Percentiles rank a stretch among this genome's conserved stretches.
Conservation (phyloP, 2,797 vertebrate species). For the Labroides dimidiatus region DNA sequence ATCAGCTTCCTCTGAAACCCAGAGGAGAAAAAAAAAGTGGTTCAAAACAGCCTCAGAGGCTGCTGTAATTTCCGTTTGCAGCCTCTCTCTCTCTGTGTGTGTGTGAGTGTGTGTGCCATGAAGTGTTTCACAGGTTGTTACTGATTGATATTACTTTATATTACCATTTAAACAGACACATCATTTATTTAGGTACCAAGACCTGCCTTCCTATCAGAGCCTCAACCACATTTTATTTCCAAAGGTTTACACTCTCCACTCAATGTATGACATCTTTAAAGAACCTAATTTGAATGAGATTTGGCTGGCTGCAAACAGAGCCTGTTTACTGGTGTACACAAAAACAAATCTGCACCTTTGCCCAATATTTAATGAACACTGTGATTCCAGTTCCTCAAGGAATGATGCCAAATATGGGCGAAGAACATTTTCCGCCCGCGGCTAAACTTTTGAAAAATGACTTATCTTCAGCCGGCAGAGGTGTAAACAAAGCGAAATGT, state of each 20-base stretch:
- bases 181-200: neutral
- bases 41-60: conserved; percentile 47
- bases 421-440: conserved; percentile 36
- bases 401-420: conserved; percentile 32
- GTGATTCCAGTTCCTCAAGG: conserved; percentile 5
- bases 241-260: no score
- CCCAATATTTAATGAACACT: conserved; percentile 32
- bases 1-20: conserved; percentile 46
- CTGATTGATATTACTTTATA: neutral
- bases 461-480: conserved; percentile 51
- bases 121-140: conserved; percentile 4
- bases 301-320: neutral
- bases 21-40: conserved; percentile 1
- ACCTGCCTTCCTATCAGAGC: neutral
- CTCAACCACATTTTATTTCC: neutral
- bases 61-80: conserved; percentile 35
- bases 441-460: conserved; percentile 42
- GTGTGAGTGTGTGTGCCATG: conserved; percentile 32
- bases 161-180: neutral
- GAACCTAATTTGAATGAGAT: neutral
- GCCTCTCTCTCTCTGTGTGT: neutral
- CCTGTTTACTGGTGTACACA: neutral
- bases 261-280: neutral
- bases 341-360: conserved; percentile 29
- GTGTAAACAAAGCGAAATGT: conserved; percentile 65